A percentile compares a stretch with the other conserved stretches of the same genome.
Evolutionary conservation across 92 coral and sea anemone genomes (phyloP).

Genomic region (Pocillopora meandrina): DNA sequence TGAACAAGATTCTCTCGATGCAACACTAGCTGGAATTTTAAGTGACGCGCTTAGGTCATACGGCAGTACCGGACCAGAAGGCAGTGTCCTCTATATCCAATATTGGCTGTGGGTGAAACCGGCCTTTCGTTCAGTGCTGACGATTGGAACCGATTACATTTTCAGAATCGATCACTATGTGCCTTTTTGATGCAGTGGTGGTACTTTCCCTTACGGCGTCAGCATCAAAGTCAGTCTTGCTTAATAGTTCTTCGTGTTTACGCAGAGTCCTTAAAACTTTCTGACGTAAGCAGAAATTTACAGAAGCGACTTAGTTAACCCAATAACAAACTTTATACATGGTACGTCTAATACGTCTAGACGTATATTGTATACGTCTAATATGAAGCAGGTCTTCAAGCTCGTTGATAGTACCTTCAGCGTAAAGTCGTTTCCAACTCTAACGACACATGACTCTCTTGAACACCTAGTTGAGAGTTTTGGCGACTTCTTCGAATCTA

Average conservation of each 20-base stretch:
- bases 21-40: neutral
- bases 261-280: neutral
- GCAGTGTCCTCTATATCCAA: neutral
- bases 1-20: neutral
- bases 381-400: constrained; percentile 40
- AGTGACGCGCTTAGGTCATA: neutral
- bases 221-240: neutral
- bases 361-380: neutral
- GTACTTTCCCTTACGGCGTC: neutral
- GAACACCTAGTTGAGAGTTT: constrained; percentile 37
- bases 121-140: neutral
- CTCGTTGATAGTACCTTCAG: constrained; percentile 40
- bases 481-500: constrained; percentile 37
- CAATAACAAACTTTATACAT: too few species aligned
- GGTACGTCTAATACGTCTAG: too few species aligned
- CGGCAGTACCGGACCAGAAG: neutral
- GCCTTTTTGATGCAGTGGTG: neutral
- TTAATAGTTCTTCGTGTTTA: neutral
- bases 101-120: constrained; percentile 24
- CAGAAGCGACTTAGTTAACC: too few species aligned
- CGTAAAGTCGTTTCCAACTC: constrained; percentile 27
- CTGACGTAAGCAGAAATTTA: too few species aligned
- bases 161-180: neutral
- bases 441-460: constrained; percentile 35
- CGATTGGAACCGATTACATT: neutral